Evolutionary conservation across 2,113 vertebrate genomes (phyloP), one percentile per base, ranked within the genome.

Genomic region (Lota lota): DNA sequence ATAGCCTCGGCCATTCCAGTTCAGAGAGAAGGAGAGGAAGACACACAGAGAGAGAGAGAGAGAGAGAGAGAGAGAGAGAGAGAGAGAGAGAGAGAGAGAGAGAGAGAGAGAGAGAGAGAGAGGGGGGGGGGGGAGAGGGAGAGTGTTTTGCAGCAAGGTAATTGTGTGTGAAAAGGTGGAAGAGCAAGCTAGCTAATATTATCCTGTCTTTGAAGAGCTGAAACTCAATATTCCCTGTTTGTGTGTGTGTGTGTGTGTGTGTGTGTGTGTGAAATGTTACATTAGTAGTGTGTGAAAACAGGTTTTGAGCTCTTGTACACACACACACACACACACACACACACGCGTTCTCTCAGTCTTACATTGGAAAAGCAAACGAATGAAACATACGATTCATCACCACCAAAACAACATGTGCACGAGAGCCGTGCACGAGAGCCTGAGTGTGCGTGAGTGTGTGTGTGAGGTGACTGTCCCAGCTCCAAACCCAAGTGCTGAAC

Each of bases 141-240:
- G 61, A 66, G 67, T 63, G 58, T 53, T 66, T 57, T 72, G 58
- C 67, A 51, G 74, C 60, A 51, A 61, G 50, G 60, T 73, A 70
- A 63, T 80, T 78, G 75, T 78, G 79, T 83, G 84, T 82, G 83
- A 70, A 83, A 85, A 86, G 83, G 80, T 82, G 78, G 67, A 73
- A 79, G 79, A 79, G 74, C 63, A 65, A 67, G 28, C 76, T 68
- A 69, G 71, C 61, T 72, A 76, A 83, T 77, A 79, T 76, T 69
- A 78, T 65, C 64, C 60, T 70, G 73, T 69, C 75, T 72, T 72
- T 5, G 20, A 50, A 74, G 70, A 80, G 80, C 85, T 79, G 80
- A 84, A 78, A 84, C 80, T 73, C 68, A 74, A 83, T 83, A 81
- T 77, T 84, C 79, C 74, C 62, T 47, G 61, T 50, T 75, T 65